Base-by-base conservation (phyloP, 2,113 vertebrate genomes). In the Illadopsis cleaveri region DNA sequence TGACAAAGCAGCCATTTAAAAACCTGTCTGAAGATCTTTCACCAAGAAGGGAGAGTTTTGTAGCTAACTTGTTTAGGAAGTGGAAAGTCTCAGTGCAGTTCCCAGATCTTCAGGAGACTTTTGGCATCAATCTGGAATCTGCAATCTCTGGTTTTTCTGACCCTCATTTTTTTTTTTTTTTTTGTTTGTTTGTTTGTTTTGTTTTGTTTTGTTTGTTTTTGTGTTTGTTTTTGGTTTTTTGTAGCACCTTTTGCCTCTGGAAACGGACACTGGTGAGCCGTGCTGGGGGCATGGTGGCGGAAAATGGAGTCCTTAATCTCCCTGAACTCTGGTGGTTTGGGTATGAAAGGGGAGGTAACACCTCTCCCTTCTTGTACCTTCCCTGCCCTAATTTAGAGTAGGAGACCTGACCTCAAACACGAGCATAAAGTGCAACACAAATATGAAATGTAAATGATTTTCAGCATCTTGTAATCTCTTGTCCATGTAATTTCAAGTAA, bases 1-100 rank as follows among this genome's bases (percentile, higher is more conserved):
- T 81, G 88, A 90, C 82, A 97, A 95, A 83, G 88, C 62, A 88
- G 76, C 57, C 82, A 82, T 65, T 91, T 90, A 91, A 93, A 96
- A 91, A 83, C 53, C 51, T 68, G 58, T 56, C 77, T 86, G 85
- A 93, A 82, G 90, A 78, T 78, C 68, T 81, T 83, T 89, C 89
- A 73, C 82, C 40, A 71, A 81, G 94, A 66, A 90, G 88, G 42
- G 35, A 8, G 19, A 73, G 87, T 82, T 93, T 91, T 88, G 66
- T 93, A 70, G 78, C 13, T 3, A 7, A 80, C 30, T 86, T 86
- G 33, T 65, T 85, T 47, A 72, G 88, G 68, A 90, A 85, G 75
- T 58, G 24, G 28, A 42, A 83, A 54, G 51, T 77, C 87, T 73
- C 76, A 66, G 6, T 78, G 89, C 48, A 45, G 37, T 9, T 88